Percentiles rank a stretch among this genome's conserved stretches.
These are phyloP conservation scores for Typhlichthys eigenmanni DNA, from an alignment of 2,797 vertebrate species.

Conservation along the genomic window DNA sequence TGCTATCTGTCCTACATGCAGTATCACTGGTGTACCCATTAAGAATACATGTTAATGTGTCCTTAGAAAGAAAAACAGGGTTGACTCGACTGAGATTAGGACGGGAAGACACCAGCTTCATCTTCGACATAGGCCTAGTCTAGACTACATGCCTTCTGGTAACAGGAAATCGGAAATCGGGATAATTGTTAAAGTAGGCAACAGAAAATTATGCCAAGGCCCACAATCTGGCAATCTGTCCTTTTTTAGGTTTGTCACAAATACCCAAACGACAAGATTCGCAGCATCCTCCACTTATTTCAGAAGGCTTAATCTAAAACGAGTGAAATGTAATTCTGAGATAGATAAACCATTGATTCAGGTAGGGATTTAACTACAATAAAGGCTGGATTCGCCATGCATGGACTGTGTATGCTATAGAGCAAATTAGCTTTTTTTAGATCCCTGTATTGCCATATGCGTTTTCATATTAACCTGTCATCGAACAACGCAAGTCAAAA, in stretches of 20 bases:
- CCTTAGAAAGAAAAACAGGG: no score
- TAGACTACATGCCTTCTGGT: neutral
- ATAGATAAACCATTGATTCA: neutral
- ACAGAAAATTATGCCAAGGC: neutral
- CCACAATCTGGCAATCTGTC: neutral
- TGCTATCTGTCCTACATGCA: constrained; percentile 20
- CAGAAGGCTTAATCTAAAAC: neutral
- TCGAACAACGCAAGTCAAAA: neutral
- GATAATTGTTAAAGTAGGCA: neutral
- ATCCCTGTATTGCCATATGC: neutral
- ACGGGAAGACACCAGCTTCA: neutral
- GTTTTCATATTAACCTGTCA: neutral
- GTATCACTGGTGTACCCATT: neutral
- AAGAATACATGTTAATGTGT: neutral
- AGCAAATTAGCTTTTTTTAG: neutral
- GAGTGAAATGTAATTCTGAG: neutral
- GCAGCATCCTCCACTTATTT: neutral
- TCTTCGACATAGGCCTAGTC: neutral
- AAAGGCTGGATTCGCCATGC: neutral
- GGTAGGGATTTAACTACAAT: neutral
- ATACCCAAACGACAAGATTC: neutral
- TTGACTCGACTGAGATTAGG: no score
- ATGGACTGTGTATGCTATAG: neutral
- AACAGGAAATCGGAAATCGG: neutral
- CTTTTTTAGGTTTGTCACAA: neutral